Evolutionary conservation across 1,140 invertebrate genomes (phyloP).

Genomic region (Macrosteles quadrilineatus): DNA sequence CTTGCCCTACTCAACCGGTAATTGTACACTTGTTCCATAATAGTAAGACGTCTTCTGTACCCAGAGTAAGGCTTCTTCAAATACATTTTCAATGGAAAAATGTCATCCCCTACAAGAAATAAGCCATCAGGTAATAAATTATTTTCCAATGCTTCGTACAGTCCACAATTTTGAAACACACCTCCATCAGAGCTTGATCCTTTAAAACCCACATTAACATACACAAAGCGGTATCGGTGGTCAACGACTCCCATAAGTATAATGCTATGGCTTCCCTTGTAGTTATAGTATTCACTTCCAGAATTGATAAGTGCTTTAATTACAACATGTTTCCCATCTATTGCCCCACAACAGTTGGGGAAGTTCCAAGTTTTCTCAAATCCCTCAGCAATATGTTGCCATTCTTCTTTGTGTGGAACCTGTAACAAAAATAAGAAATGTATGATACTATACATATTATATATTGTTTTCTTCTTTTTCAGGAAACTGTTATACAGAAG

Average conservation of each 20-base stretch:
- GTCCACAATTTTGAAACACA: background rate
- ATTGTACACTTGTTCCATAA: conserved; percentile 47
- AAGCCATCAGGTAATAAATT: background rate
- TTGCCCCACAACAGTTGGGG: background rate
- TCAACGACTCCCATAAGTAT: no score
- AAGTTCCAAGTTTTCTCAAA: no score
- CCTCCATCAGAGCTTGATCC: background rate
- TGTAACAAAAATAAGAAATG: background rate
- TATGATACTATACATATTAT: background rate
- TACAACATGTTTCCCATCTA: background rate
- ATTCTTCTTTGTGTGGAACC: conserved; percentile 1
- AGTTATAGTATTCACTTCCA: background rate
- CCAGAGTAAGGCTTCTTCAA: background rate
- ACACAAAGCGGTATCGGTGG: no score
- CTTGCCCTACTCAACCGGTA: conserved; percentile 47
- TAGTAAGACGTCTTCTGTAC: background rate
- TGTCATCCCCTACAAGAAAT: background rate
- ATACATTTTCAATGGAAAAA: background rate
- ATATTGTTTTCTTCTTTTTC: background rate
- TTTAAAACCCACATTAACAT: conserved; percentile 12
- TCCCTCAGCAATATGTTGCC: background rate
- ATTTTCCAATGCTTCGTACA: background rate
- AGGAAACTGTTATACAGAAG: no score
- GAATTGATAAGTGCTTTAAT: background rate
- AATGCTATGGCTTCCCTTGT: background rate